phyloP scores from a whole-genome alignment of 2,113 vertebrate species.

The Chaetodon trifascialis region DNA sequence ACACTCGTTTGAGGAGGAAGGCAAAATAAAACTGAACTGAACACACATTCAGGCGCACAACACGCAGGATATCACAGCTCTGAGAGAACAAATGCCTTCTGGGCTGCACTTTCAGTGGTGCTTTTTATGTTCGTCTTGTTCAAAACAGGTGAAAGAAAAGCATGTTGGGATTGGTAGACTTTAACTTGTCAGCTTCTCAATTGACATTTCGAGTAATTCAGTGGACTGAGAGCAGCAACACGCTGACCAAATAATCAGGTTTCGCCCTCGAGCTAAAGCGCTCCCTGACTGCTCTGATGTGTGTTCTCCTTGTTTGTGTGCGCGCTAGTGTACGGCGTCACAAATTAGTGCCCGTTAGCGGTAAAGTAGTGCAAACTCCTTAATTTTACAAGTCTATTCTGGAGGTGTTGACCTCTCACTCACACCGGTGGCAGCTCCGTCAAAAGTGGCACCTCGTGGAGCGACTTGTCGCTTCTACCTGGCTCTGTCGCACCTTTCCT shows the following conservation, averaged over 20 bases:
- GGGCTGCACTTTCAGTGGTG: slow-evolving; percentile 1
- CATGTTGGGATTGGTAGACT: no score
- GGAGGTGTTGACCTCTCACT: slow-evolving; percentile 84
- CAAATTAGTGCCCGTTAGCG: slow-evolving; percentile 84
- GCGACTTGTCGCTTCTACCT: slow-evolving; percentile 73
- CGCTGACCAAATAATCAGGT: slow-evolving; percentile 54
- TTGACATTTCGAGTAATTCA: slow-evolving; percentile 16
- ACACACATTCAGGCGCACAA: slow-evolving; percentile 31
- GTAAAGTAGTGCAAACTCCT: slow-evolving; percentile 73
- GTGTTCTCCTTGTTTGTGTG: slow-evolving; percentile 12
- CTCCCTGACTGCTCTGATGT: slow-evolving; percentile 20
- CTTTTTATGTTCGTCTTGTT: background rate
- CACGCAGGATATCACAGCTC: slow-evolving; percentile 16
- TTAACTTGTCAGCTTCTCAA: slow-evolving; percentile 13
- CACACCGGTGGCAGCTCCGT: slow-evolving; percentile 58
- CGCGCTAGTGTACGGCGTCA: slow-evolving; percentile 40
- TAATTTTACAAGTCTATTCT: slow-evolving; percentile 83
- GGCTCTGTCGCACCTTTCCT: slow-evolving; percentile 65
- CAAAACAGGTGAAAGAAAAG: slow-evolving; percentile 45
- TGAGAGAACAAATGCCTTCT: slow-evolving; percentile 35
- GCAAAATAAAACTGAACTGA: slow-evolving; percentile 66
- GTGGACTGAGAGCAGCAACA: slow-evolving; percentile 7
- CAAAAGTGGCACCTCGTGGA: slow-evolving; percentile 60
- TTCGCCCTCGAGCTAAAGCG: background rate
- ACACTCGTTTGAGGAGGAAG: slow-evolving; percentile 90